Conservation (phyloP, 2,888 invertebrate genomes). For the Villa cingulata region DNA sequence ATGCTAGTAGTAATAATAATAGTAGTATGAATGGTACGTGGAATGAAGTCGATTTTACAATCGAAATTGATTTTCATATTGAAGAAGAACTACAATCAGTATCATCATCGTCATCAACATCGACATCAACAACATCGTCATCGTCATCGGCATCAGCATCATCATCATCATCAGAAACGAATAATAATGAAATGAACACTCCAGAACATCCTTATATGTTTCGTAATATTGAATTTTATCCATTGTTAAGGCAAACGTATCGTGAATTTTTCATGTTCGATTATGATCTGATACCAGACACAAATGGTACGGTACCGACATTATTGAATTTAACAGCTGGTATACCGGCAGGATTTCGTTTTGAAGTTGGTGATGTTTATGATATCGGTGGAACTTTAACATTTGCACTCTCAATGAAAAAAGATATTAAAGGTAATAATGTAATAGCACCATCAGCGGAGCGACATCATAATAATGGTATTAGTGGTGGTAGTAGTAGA, state of each 20-base stretch:
- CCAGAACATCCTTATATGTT: constrained; percentile 22
- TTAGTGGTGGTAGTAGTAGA: constrained; percentile 13
- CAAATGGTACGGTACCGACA: constrained; percentile 48
- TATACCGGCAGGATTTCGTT: constrained; percentile 50
- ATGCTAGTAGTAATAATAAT: no score
- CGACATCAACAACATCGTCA: neutral
- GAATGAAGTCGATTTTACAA: neutral
- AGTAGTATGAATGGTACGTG: no score
- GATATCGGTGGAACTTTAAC: constrained; percentile 72
- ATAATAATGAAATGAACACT: neutral
- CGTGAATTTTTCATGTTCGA: constrained; percentile 64
- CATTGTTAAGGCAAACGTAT: constrained; percentile 45
- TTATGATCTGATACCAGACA: constrained; percentile 52
- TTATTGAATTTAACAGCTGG: constrained; percentile 53
- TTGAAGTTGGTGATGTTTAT: constrained; percentile 51
- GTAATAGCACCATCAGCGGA: neutral
- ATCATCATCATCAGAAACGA: constrained; percentile 2
- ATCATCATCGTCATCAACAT: constrained; percentile 7
- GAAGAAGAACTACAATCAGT: constrained; percentile 23
- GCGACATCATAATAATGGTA: neutral
- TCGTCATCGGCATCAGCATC: neutral
- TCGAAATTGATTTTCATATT: constrained; percentile 21
- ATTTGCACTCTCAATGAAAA: constrained; percentile 55
- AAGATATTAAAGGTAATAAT: constrained; percentile 29
- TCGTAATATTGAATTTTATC: constrained; percentile 28